Evolutionary conservation across 1,140 invertebrate species (phyloP).

Genomic region (Metopolophium dirhodum): DNA sequence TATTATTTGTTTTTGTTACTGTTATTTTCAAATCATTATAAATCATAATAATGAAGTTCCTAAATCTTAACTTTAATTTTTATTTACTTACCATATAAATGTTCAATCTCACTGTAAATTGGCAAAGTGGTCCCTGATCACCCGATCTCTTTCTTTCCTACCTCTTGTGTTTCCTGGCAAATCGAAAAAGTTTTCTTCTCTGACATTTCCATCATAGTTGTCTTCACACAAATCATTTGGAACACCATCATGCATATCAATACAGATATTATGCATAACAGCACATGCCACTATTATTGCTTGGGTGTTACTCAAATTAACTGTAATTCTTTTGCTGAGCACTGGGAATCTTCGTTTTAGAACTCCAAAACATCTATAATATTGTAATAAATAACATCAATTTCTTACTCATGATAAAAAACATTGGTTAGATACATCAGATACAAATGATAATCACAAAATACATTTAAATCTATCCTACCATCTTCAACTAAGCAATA

Average conservation of each 20-base stretch:
- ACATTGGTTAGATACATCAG: neutral
- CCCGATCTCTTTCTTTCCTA: neutral
- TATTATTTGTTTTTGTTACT: no score
- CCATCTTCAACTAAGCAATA: no score
- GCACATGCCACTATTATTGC: neutral
- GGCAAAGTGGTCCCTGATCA: neutral
- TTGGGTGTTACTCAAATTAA: neutral
- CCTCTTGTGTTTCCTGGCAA: neutral
- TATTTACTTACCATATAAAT: no score
- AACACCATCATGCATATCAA: neutral
- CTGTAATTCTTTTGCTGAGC: neutral
- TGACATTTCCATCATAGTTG: neutral
- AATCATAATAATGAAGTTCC: no score
- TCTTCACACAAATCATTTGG: neutral
- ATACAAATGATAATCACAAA: no score
- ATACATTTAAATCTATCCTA: no score
- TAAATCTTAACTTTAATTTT: no score
- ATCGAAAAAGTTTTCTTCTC: neutral
- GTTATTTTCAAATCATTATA: no score
- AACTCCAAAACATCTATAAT: conserved; percentile 61
- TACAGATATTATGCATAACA: conserved; percentile 42
- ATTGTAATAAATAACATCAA: neutral
- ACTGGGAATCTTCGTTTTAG: conserved; percentile 63
- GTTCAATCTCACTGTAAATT: neutral
- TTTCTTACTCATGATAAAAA: no score